Evolutionary conservation across 2,888 invertebrate genomes (phyloP).

Genomic region (Boloria euphrosyne): DNA sequence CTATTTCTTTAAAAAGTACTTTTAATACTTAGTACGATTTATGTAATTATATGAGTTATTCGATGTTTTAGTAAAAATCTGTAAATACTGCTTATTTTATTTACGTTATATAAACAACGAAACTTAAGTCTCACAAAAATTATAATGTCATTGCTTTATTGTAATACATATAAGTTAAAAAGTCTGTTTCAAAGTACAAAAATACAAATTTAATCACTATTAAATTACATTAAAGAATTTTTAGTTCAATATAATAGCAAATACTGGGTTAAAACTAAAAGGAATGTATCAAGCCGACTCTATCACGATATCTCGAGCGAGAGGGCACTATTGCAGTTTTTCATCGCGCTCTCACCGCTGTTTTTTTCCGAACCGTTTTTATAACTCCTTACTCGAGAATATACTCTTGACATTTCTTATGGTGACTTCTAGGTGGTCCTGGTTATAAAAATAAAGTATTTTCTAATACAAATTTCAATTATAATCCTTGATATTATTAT

Average conservation of each 20-base stretch:
- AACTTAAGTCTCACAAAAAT: no score
- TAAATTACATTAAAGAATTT: background rate
- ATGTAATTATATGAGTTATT: no score
- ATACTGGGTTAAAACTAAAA: conserved; percentile 24
- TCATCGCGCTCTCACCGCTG: conserved; percentile 56
- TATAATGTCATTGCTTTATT: no score
- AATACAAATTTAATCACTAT: background rate
- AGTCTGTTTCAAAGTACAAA: background rate
- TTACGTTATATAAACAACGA: no score
- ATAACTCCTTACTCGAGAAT: conserved; percentile 57
- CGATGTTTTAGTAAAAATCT: no score
- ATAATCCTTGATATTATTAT: no score
- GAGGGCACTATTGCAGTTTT: conserved; percentile 66
- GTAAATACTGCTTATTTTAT: no score
- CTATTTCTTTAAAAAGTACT: no score
- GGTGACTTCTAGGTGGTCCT: conserved; percentile 61
- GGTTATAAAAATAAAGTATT: conserved; percentile 21
- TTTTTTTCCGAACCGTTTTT: conserved; percentile 68
- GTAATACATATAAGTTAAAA: background rate
- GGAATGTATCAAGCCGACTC: conserved; percentile 64
- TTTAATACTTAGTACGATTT: no score
- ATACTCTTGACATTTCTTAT: conserved; percentile 61
- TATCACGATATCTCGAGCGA: conserved; percentile 55
- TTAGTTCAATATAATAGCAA: background rate
- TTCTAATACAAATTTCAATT: conserved; percentile 9